phyloP scores from a whole-genome alignment of 2,888 invertebrate genomes.

The Colostygia pectinataria region DNA sequence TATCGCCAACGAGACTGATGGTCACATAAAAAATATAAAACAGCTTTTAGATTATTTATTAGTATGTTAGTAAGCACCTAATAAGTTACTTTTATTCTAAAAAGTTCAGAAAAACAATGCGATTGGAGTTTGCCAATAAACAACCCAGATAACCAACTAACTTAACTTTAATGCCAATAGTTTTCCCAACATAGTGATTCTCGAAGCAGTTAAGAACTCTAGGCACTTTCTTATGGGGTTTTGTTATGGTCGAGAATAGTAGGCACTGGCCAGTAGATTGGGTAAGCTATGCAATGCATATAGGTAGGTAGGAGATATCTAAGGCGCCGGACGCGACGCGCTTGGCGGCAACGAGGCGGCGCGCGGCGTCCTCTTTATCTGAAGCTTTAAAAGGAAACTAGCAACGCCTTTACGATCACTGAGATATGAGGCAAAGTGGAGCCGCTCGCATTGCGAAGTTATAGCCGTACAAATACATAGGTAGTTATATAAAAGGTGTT shows the following conservation, averaged over 20 bases:
- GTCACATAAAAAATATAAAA: conserved; percentile 12
- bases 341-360: conserved; percentile 48
- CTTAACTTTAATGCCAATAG: conserved; percentile 26
- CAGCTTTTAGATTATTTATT: conserved; percentile 12
- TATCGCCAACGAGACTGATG: conserved; percentile 19
- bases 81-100: neutral
- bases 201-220: conserved; percentile 32
- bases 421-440: conserved; percentile 56
- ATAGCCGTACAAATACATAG: conserved; percentile 35
- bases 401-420: conserved; percentile 69
- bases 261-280: conserved; percentile 43
- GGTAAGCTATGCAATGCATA: conserved; percentile 31
- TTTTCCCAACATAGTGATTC: conserved; percentile 32
- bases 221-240: conserved; percentile 41
- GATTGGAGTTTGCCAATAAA: conserved; percentile 4
- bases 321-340: conserved; percentile 44
- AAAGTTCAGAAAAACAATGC: neutral
- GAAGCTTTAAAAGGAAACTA: conserved; percentile 74
- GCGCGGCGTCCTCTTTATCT: conserved; percentile 64
- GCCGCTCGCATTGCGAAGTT: conserved; percentile 48
- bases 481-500: conserved; percentile 23
- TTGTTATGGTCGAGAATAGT: conserved; percentile 42
- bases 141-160: conserved; percentile 24
- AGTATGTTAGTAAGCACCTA: too few relatives aligned
- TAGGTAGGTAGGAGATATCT: conserved; percentile 36